Evolutionary conservation across 2,888 invertebrate genomes (phyloP), one percentile per base, ranked within the genome.

Genomic region (Tigriopus californicus): DNA sequence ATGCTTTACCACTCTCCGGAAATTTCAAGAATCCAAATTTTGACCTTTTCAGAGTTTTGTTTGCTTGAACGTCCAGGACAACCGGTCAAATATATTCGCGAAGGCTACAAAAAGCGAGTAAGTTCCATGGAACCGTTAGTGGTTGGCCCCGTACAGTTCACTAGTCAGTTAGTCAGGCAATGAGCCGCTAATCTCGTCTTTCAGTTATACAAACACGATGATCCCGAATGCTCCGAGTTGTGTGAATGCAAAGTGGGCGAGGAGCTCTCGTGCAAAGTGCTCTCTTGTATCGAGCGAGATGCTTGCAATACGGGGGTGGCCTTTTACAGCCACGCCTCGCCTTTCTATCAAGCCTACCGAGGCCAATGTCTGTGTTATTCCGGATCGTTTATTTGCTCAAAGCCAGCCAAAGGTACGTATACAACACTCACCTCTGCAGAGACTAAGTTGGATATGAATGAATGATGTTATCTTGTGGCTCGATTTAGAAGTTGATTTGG

Each of bases 181-280:
- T 41, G 13, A 12, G 11, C 11, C 41, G 13, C 11, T 13, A 13
- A 11, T 60, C 22, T 63, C 64, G 62, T 64, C 61, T 73, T 75
- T 41, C 74, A 85, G 85, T 76, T 86, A 60, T 85, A 85, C 71
- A 80, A 82, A 40, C 82, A 86, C 67, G 85, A 87, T 65, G 87
- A 88, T 68, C 80, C 85, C 40, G 87, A 88, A 68, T 90, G 89
- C 72, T 89, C 89, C 46, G 89, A 89, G 73, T 77, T 90, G 61
- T 90, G 90, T 72, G 81, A 85, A 66, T 90, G 90, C 70, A 82
- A 83, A 68, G 77, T 80, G 61, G 81, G 83, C 0, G 79, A 78
- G 67, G 81, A 82, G 65, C 78, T 88, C 63, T 80, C 61, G 60
- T 90, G 90, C 74, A 85, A 86, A 72, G 85, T 87, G 66, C 83